Evolutionary conservation across 2,797 vertebrate genomes (phyloP).

Genomic region (Pangasius krempfi): DNA sequence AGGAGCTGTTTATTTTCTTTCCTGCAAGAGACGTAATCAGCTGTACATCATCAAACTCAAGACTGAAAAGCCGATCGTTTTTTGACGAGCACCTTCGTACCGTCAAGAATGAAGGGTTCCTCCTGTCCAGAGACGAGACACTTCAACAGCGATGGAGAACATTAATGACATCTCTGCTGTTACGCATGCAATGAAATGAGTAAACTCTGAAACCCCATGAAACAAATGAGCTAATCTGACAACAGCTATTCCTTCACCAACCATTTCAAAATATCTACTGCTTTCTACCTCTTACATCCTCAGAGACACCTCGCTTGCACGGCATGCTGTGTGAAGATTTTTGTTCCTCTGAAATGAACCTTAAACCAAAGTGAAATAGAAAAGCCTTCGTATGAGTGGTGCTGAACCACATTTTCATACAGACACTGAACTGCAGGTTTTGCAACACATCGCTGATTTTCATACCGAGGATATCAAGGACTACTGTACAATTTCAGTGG

Average conservation of each 20-base stretch:
- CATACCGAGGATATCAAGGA: neutral
- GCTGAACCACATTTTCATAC: neutral
- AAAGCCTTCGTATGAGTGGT: neutral
- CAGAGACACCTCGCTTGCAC: neutral
- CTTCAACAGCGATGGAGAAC: neutral
- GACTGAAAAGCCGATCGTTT: neutral
- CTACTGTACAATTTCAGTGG: no score
- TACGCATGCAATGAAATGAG: neutral
- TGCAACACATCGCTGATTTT: neutral
- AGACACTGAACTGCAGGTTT: neutral
- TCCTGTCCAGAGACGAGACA: neutral
- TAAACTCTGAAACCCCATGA: neutral
- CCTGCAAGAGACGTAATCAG: neutral
- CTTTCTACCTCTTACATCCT: neutral
- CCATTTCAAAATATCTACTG: neutral
- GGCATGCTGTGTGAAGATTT: no score
- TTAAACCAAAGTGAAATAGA: neutral
- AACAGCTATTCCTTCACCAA: neutral
- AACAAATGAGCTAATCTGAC: neutral
- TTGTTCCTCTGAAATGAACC: neutral
- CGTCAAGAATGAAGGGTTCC: neutral
- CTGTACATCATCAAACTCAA: no score
- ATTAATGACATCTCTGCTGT: neutral
- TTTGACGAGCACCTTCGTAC: neutral
- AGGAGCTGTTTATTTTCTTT: neutral